Evolutionary conservation across 2,113 vertebrate species (phyloP), one percentile per base, ranked within the genome.

Genomic region (Cygnus buccinator): DNA sequence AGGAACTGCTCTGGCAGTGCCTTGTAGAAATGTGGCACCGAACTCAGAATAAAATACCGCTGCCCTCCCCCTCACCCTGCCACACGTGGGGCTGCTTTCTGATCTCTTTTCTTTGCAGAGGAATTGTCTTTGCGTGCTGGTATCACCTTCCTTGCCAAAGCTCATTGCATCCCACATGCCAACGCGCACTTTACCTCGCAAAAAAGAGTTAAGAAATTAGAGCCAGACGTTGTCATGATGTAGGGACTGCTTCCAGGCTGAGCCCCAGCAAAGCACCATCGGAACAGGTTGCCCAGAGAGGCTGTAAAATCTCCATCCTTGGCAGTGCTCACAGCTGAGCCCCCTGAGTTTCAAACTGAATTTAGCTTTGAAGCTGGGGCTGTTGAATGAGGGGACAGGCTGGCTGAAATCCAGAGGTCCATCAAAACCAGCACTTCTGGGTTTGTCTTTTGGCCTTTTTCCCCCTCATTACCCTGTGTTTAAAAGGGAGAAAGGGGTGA

Each of bases 161-260:
- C 33, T 90, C 48, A 9, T 12, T 75, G 55, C 76, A 58, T 87
- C 88, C 80, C 83, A 79, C 48, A 1, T 57, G 65, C 90, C 82
- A 90, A 46, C 59, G 63, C 63, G 37, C 61, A 8, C 86, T 93
- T 91, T 58, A 71, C 74, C 37, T 73, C 5, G 2, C 68, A 81
- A 61, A 48, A 50, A 75, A 39, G 63, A 11, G 66, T 28, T 28
- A 39, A 63, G 91, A 54, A 87, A 79, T 73, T 35, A 46, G 72
- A 92, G 83, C 75, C 96, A 95, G 89, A 89, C 94, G 77, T 89
- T 81, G 76, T 59, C 89, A 77, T 74, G 87, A 78, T 84, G 89
- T 48, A 41, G 80, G 46, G 73, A 80, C 5, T 2, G 84, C 80
- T 96, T 90, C 86, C 87, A 92, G 89, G 63, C 58, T 52, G 68